A percentile compares a stretch with the other conserved stretches of the same genome.
These are phyloP conservation scores for Phrixothrix hirtus DNA, from an alignment of 2,888 invertebrate genomes.

Conservation along the genomic window DNA sequence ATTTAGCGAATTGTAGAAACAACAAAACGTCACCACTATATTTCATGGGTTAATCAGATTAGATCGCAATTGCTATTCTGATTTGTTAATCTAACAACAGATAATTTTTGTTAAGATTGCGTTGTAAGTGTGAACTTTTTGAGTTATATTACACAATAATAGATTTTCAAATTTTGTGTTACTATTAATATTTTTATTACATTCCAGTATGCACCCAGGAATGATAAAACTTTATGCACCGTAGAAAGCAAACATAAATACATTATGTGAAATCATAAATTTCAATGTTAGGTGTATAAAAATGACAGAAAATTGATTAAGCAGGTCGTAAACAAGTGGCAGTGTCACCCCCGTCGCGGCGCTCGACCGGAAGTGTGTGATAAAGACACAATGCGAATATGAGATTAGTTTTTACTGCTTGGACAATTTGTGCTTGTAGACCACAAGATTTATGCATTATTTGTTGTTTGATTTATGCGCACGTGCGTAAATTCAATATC, in stretches of 20 bases:
- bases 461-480: slow-evolving; percentile 27
- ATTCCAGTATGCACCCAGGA: neutral
- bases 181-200: too few relatives aligned
- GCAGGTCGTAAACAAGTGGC: slow-evolving; percentile 39
- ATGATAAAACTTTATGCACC: neutral
- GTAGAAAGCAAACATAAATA: neutral
- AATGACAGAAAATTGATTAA: slow-evolving; percentile 24
- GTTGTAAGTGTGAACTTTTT: too few relatives aligned
- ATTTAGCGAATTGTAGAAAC: too few relatives aligned
- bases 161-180: too few relatives aligned
- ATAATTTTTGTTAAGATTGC: too few relatives aligned
- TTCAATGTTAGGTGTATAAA: slow-evolving; percentile 13
- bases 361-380: slow-evolving; percentile 46
- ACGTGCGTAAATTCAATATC: slow-evolving; percentile 24
- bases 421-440: slow-evolving; percentile 30
- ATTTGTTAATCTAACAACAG: too few relatives aligned
- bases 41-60: too few relatives aligned
- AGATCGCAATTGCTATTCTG: too few relatives aligned
- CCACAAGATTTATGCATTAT: slow-evolving; percentile 23
- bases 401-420: slow-evolving; percentile 43
- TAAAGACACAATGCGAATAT: slow-evolving; percentile 42
- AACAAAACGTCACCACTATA: too few relatives aligned
- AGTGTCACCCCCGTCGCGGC: slow-evolving; percentile 36
- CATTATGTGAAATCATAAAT: slow-evolving; percentile 1
- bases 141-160: too few relatives aligned